These are phyloP conservation scores for Hirtodrosophila cameraria DNA, from an alignment of 2,888 invertebrate species.

Conservation along the genomic window DNA sequence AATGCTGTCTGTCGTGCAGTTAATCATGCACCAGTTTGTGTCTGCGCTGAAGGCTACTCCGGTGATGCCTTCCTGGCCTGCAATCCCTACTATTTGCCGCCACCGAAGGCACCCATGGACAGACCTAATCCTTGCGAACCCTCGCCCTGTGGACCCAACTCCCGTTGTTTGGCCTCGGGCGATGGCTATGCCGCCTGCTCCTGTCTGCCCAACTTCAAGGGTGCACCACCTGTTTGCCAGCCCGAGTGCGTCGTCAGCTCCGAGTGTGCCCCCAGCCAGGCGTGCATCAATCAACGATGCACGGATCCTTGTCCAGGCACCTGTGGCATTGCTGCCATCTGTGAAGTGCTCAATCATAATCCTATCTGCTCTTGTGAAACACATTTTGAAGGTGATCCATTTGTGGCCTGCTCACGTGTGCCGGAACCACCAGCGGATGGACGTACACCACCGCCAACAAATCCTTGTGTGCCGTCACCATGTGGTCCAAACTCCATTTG, in stretches of 20 bases:
- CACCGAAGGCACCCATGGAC: constrained; percentile 71
- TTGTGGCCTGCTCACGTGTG: constrained; percentile 86
- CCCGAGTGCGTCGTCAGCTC: constrained; percentile 93
- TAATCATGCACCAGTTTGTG: constrained; percentile 91
- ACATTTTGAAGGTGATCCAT: constrained; percentile 92
- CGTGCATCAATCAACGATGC: constrained; percentile 92
- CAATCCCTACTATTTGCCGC: constrained; percentile 85
- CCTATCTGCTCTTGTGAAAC: constrained; percentile 92
- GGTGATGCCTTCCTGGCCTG: constrained; percentile 92
- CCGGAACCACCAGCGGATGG: constrained; percentile 77
- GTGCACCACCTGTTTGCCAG: constrained; percentile 92
- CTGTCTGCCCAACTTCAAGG: constrained; percentile 90
- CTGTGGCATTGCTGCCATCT: constrained; percentile 91
- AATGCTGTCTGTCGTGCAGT: constrained; percentile 89
- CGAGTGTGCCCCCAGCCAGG: constrained; percentile 91
- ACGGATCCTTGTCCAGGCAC: constrained; percentile 93
- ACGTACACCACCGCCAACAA: constrained; percentile 81
- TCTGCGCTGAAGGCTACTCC: constrained; percentile 88
- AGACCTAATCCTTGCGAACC: constrained; percentile 90
- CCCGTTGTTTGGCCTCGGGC: constrained; percentile 89
- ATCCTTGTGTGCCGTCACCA: constrained; percentile 87
- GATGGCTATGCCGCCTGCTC: constrained; percentile 91
- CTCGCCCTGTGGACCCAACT: constrained; percentile 92
- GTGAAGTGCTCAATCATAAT: constrained; percentile 92
- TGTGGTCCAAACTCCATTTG: constrained; percentile 94